These are phyloP conservation scores for Caenorhabditis afra DNA, from an alignment of 2,888 invertebrate genomes.

Conservation along the genomic window DNA sequence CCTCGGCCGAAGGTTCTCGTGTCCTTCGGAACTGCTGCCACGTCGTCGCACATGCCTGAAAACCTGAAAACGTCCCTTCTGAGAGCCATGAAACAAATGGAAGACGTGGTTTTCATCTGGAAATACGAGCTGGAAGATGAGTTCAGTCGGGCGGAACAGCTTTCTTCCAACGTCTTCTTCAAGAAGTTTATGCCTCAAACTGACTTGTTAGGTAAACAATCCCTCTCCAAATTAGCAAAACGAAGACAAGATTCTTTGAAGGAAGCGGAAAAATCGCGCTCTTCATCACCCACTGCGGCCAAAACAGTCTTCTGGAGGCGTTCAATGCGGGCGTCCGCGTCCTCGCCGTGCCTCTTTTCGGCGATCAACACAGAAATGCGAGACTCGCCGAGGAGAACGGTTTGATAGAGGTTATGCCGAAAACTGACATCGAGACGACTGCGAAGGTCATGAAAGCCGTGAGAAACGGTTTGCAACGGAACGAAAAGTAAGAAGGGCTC, in stretches of 20 bases:
- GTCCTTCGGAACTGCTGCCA: constrained; percentile 67
- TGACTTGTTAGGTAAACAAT: constrained; percentile 30
- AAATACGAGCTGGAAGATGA: constrained; percentile 64
- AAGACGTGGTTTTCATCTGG: constrained; percentile 66
- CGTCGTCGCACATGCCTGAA: constrained; percentile 62
- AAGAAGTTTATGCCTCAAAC: constrained; percentile 52
- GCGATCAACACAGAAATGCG: constrained; percentile 63
- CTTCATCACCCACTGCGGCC: constrained; percentile 64
- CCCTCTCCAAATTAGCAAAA: not conserved
- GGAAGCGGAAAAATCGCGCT: constrained; percentile 52
- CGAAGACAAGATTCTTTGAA: no score
- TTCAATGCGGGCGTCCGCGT: constrained; percentile 46
- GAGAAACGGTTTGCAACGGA: constrained; percentile 14
- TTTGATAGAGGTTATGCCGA: constrained; percentile 44
- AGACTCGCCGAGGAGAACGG: constrained; percentile 49
- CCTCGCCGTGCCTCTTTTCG: constrained; percentile 56
- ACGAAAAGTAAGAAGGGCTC: constrained; percentile 15
- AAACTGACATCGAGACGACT: constrained; percentile 35
- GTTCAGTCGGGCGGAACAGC: constrained; percentile 18
- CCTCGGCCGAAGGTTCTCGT: constrained; percentile 50
- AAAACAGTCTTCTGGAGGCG: constrained; percentile 59
- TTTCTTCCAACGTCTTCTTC: constrained; percentile 42
- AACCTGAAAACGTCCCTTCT: constrained; percentile 52
- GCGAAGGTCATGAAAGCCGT: constrained; percentile 38
- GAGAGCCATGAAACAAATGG: constrained; percentile 51